Evolutionary conservation across 2,888 invertebrate species (phyloP), one percentile per base, ranked within the genome.

Genomic region (Drosophila anceps): DNA sequence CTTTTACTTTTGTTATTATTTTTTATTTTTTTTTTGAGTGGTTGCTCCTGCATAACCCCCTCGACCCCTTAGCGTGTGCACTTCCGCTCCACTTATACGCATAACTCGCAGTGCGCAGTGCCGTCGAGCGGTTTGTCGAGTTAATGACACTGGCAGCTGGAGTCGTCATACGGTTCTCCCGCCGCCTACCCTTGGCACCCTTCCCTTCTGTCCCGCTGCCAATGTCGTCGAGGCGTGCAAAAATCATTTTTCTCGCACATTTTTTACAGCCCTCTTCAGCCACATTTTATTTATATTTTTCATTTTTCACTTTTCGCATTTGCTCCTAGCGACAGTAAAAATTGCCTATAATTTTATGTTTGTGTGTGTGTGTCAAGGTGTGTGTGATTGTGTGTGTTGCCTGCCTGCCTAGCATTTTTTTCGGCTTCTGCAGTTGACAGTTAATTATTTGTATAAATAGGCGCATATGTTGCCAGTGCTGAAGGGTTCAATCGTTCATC

Each of bases 61-160:
- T 10, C 20, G 55, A 33, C 43, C 57, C 57, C 31, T 15, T 6
- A 50, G 50, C 46, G 64, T 73, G 71, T 84, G 69, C 72, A 84
- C 80, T 84, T 88, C 84, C 86, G 86, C 88, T 88, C 84, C 84
- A 86, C 86, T 86, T 88, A 69, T 66, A 88, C 88, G 84, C 84
- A 80, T 80, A 76, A 73, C 74, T 86, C 84, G 72, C 68, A 76
- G 68, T 73, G 71, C 63, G 80, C 58, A n/a, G n/a, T 44, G 71
- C 65, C 62, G 74, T 70, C 70, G 78, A 73, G 84, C 81, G 88
- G 86, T 83, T 86, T 88, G 84, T 79, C 75, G 88, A 86, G 88
- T 90, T 90, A 90, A 88, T 88, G 88, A 87, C 87, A 79, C 76
- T 78, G 79, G 64, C 86, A 86, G 88, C 81, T 72, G 88, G 61